These are phyloP conservation scores for Percina caprodes DNA, from an alignment of 2,113 vertebrate species.

Conservation along the genomic window DNA sequence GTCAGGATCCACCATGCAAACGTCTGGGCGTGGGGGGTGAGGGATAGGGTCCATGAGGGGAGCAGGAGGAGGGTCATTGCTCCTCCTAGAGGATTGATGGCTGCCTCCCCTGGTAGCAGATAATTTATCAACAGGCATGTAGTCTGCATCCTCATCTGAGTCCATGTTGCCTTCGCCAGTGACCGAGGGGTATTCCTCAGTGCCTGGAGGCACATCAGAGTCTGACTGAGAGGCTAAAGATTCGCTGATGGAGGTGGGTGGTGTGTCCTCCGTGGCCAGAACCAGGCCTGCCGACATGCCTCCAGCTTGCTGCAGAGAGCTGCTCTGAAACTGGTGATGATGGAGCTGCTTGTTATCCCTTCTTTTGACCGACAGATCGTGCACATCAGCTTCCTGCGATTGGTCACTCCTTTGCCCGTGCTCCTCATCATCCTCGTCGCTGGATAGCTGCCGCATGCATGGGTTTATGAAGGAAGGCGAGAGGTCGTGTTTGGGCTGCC, in stretches of 20 bases:
- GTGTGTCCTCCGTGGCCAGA: conserved; percentile 90
- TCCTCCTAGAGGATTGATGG: conserved; percentile 84
- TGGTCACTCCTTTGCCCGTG: conserved; percentile 79
- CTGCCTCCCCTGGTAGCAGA: conserved; percentile 74
- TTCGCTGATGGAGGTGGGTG: conserved; percentile 94
- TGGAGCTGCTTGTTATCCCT: conserved; percentile 84
- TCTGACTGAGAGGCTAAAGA: conserved; percentile 95
- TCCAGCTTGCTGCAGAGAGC: conserved; percentile 70
- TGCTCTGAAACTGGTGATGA: conserved; percentile 80
- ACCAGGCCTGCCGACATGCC: conserved; percentile 70
- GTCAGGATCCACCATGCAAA: conserved; percentile 98
- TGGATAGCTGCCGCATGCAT: conserved; percentile 87
- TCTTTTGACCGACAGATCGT: conserved; percentile 84
- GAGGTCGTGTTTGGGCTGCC: conserved; percentile 89
- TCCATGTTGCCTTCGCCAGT: conserved; percentile 89
- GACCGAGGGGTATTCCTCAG: conserved; percentile 92
- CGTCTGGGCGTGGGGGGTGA: conserved; percentile 91
- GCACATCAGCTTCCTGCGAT: conserved; percentile 80
- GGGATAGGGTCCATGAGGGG: conserved; percentile 91
- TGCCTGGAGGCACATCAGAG: conserved; percentile 91
- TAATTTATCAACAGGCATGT: conserved; percentile 92
- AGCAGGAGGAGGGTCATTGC: conserved; percentile 90
- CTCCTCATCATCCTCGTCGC: conserved; percentile 90
- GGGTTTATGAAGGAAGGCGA: conserved; percentile 97
- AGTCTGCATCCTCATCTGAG: conserved; percentile 95